Evolutionary conservation across 2,113 vertebrate genomes (phyloP).

Genomic region (Carassius auratus): DNA sequence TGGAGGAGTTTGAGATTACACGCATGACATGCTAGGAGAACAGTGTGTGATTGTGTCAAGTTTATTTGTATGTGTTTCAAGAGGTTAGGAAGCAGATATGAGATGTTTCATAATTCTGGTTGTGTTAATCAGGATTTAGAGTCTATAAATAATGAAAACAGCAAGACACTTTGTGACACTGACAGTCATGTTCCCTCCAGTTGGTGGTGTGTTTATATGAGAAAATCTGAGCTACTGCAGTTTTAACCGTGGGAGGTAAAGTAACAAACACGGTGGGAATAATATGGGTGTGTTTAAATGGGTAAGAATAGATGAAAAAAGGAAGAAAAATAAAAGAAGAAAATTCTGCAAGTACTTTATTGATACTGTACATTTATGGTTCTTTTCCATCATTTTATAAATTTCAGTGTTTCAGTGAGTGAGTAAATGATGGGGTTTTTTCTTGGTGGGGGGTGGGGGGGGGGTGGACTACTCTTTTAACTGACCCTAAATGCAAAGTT

Average conservation of each 20-base stretch:
- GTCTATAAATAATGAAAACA: slow-evolving; percentile 11
- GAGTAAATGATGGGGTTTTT: background rate
- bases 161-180: background rate
- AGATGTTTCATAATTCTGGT: background rate
- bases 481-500: background rate
- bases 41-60: slow-evolving; percentile 36
- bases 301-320: background rate
- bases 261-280: background rate
- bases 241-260: background rate
- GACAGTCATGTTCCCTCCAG: slow-evolving; percentile 9
- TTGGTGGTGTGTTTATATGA: background rate
- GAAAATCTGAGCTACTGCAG: background rate
- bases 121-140: slow-evolving; percentile 2
- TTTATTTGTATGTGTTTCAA: slow-evolving; percentile 33
- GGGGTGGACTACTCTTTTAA: background rate
- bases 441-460: no score
- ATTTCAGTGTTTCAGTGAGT: background rate
- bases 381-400: background rate
- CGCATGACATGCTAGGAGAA: slow-evolving; percentile 29
- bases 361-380: background rate
- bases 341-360: background rate
- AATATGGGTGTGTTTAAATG: background rate
- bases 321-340: no score
- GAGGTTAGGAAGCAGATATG: slow-evolving; percentile 31
- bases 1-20: slow-evolving; percentile 44